Evolutionary conservation across 2,888 invertebrate genomes (phyloP).

Genomic region (Agrotis ipsilon): DNA sequence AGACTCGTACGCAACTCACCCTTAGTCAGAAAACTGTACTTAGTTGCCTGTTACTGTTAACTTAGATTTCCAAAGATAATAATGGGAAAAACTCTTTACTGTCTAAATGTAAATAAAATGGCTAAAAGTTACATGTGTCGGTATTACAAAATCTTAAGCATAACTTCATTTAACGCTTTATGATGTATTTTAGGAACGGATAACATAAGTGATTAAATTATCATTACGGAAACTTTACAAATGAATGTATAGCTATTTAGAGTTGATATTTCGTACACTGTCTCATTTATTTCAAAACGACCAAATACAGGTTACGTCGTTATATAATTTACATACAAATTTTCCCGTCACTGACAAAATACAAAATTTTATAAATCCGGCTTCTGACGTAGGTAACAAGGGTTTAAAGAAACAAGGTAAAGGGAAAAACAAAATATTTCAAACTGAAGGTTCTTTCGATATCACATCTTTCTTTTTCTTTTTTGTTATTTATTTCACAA

Average conservation of each 20-base stretch:
- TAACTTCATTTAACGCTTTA: conserved; percentile 4
- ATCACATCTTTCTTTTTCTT: no score
- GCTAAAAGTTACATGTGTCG: no score
- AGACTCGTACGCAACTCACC: no score
- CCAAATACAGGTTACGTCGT: neutral
- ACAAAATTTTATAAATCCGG: neutral
- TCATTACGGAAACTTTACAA: conserved; percentile 30
- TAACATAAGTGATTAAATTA: conserved; percentile 27
- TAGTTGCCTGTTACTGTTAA: neutral
- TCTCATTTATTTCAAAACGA: neutral
- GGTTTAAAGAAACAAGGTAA: neutral
- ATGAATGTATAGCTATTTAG: conserved; percentile 1
- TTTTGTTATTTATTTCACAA: neutral
- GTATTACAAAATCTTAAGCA: neutral
- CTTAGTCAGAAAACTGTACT: no score
- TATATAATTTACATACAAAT: neutral
- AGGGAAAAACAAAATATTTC: neutral
- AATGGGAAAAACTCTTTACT: neutral
- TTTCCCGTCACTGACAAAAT: neutral
- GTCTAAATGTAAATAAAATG: neutral
- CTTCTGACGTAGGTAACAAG: neutral
- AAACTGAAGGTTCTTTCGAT: neutral
- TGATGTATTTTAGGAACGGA: neutral
- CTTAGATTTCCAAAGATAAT: neutral
- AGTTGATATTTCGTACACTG: neutral